These are phyloP conservation scores for Eretmocerus hayati DNA, from an alignment of 2,888 invertebrate species.

Conservation along the genomic window DNA sequence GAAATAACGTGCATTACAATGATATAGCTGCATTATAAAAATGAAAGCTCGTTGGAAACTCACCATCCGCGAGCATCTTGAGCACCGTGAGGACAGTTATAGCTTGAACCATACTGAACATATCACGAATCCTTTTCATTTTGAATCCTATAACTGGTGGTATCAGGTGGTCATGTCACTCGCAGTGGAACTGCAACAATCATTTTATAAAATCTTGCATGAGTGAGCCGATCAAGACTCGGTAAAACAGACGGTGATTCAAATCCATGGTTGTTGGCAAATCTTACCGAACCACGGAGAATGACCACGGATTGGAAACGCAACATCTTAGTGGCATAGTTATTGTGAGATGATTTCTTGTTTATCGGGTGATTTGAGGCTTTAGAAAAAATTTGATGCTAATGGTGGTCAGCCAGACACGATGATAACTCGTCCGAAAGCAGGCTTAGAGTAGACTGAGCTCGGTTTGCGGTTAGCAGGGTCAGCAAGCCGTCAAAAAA, in stretches of 20 bases:
- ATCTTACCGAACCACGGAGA: too few species aligned
- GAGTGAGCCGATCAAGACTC: too few species aligned
- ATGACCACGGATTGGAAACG: too few species aligned
- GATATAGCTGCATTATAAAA: background rate
- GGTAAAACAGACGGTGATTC: too few species aligned
- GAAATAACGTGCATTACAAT: too few species aligned
- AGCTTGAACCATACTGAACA: slow-evolving; percentile 72
- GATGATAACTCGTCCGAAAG: slow-evolving; percentile 21
- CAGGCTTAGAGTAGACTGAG: slow-evolving; percentile 22
- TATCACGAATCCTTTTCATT: slow-evolving; percentile 55
- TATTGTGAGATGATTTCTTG: too few species aligned
- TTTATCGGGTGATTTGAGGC: background rate
- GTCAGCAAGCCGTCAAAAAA: slow-evolving; percentile 17
- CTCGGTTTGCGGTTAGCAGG: slow-evolving; percentile 26
- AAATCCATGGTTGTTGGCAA: too few species aligned
- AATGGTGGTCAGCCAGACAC: slow-evolving; percentile 9
- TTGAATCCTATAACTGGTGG: slow-evolving; percentile 41
- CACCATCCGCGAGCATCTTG: slow-evolving; percentile 76
- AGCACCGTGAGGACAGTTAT: slow-evolving; percentile 77
- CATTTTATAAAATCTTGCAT: background rate
- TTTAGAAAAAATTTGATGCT: background rate
- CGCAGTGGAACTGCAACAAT: slow-evolving; percentile 23
- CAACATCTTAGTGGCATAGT: too few species aligned
- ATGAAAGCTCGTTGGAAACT: slow-evolving; percentile 32
- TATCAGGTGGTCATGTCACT: slow-evolving; percentile 42